Evolutionary conservation across 2,113 vertebrate species (phyloP), one percentile per base, ranked within the genome.

Genomic region (Noctilio leporinus): DNA sequence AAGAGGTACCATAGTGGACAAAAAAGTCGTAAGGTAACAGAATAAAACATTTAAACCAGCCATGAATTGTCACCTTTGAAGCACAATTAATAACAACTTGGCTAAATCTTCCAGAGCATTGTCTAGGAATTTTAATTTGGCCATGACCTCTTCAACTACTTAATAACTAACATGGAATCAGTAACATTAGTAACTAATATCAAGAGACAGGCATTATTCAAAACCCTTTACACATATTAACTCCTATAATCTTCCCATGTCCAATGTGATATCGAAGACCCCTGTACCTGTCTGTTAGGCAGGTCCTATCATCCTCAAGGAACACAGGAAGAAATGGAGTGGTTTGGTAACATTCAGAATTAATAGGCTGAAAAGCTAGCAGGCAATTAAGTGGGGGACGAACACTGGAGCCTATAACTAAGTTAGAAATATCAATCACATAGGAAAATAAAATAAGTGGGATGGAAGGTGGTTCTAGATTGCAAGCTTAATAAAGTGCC

Each of bases 151-250:
- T 88, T 24, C n/a, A 93, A 59, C 14, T 59, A 76, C 57, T 38
- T 86, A 92, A 51, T 72, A 65, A 80, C 6, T 30, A 83, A 77
- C 11, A n/a, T 72, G 11, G 20, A 91, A 38, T 85, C 59, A 73
- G 20, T 62, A 86, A 70, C 22, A 93, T 45, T 15, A 73, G 17
- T 43, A 93, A 45, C 7, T 72, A 73, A 88, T 45, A 82, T 55
- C 75, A 89, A 95, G 17, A 64, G 49, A 43, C 80, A 95, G 70
- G n/a, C 22, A 86, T 65, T 86, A 81, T 82, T 86, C 49, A 82
- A 86, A 77, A 73, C 22, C 70, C 78, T 89, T 70, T 72, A 82
- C 43, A 76, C 26, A 89, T 16, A 65, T 10, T 70, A 91, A 62
- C n/a, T 81, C 19, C 55, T 89, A 94, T 92, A 59, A 88, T 72